Evolutionary conservation across 2,797 vertebrate genomes (phyloP).

Genomic region (Chaetophractus vellerosus): DNA sequence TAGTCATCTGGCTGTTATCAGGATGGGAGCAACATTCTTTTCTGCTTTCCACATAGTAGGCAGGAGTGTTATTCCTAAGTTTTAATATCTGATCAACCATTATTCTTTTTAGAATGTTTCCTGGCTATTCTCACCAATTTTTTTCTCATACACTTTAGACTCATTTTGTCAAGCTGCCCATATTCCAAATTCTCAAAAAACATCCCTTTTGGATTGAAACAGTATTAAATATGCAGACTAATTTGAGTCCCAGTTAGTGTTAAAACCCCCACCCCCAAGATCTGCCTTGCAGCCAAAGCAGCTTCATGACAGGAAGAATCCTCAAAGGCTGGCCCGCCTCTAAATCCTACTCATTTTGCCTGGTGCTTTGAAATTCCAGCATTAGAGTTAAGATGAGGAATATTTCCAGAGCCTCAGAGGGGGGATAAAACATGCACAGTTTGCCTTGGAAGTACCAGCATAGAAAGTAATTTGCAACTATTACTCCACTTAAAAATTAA

Average conservation of each 20-base stretch:
- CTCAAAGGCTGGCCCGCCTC: background rate
- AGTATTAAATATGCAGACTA: background rate
- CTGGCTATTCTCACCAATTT: background rate
- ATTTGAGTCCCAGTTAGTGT: background rate
- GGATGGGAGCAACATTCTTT: background rate
- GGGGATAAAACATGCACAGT: background rate
- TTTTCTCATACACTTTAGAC: slow-evolving; percentile 13
- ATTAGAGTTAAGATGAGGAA: background rate
- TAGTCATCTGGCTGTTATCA: background rate
- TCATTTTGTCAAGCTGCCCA: slow-evolving; percentile 27
- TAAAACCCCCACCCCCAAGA: background rate
- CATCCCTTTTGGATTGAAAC: background rate
- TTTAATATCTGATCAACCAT: slow-evolving; percentile 41
- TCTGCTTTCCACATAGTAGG: background rate
- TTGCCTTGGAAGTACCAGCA: background rate
- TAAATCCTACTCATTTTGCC: background rate
- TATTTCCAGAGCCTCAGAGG: background rate
- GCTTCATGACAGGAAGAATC: background rate
- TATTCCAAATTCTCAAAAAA: background rate
- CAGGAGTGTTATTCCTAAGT: background rate
- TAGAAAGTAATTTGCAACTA: background rate
- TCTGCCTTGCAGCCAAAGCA: background rate
- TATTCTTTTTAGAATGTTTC: slow-evolving; percentile 14
- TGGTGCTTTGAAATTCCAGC: slow-evolving; percentile 7
- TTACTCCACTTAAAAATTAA: background rate